Evolutionary conservation across 2,888 invertebrate genomes (phyloP).

Genomic region (Arge pagana): DNA sequence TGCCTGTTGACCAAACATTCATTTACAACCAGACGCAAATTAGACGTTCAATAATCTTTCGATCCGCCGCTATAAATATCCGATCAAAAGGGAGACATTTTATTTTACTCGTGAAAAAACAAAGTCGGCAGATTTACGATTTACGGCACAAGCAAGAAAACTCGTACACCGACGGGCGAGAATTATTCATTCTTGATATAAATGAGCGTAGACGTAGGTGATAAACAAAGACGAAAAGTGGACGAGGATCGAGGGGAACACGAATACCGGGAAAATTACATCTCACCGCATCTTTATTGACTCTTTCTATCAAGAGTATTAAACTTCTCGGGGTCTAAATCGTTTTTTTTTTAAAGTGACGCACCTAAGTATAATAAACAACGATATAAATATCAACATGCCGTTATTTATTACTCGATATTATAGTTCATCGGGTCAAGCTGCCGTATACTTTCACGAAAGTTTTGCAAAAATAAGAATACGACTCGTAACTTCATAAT

Average conservation of each 20-base stretch:
- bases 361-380: too few relatives aligned
- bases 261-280: too few relatives aligned
- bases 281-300: slow-evolving; percentile 14
- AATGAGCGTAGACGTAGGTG: too few relatives aligned
- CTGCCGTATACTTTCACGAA: too few relatives aligned
- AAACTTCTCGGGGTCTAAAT: background rate
- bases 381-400: too few relatives aligned
- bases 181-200: too few relatives aligned
- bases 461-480: too few relatives aligned
- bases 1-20: slow-evolving; percentile 65
- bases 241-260: too few relatives aligned
- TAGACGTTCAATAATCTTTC: background rate
- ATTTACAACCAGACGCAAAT: background rate
- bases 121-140: slow-evolving; percentile 5
- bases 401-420: background rate
- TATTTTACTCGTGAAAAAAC: slow-evolving; percentile 1
- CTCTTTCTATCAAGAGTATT: slow-evolving; percentile 6
- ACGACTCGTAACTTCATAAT: too few relatives aligned
- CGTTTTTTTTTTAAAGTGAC: too few relatives aligned
- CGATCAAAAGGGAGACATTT: background rate
- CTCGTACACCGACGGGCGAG: too few relatives aligned
- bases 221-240: background rate
- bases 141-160: too few relatives aligned
- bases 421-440: background rate
- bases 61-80: background rate